Conservation (phyloP, 2,888 invertebrate genomes). For the Acleris literana region DNA sequence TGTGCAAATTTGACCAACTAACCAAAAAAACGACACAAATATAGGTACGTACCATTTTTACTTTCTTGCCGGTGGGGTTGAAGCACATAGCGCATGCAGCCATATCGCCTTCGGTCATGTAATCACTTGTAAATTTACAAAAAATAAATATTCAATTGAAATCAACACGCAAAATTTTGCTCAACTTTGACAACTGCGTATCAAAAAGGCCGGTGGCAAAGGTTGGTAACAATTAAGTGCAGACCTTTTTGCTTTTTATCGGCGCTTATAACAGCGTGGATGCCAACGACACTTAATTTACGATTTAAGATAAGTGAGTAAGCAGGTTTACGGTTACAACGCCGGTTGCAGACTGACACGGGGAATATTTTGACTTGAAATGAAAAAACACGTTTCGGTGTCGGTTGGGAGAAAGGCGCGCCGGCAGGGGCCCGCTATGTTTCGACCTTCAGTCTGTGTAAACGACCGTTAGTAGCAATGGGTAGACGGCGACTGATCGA, state of each 20-base stretch:
- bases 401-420: conserved; percentile 46
- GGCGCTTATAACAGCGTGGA: neutral
- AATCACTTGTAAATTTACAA: conserved; percentile 38
- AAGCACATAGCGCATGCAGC: conserved; percentile 56
- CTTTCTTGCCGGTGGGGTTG: conserved; percentile 54
- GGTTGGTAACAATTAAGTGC: neutral
- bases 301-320: conserved; percentile 4
- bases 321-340: conserved; percentile 4
- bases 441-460: neutral
- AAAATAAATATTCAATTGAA: conserved; percentile 1
- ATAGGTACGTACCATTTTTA: conserved; percentile 66
- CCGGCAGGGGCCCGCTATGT: conserved; percentile 46
- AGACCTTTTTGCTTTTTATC: conserved; percentile 1
- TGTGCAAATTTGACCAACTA: neutral
- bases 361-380: conserved; percentile 34
- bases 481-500: conserved; percentile 36
- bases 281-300: conserved; percentile 4
- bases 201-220: conserved; percentile 17
- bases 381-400: conserved; percentile 40
- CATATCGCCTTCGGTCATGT: conserved; percentile 52
- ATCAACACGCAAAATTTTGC: conserved; percentile 32
- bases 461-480: neutral
- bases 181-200: neutral
- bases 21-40: neutral
- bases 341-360: conserved; percentile 16